A percentile compares a stretch with the other conserved stretches of the same genome.
phyloP scores from a whole-genome alignment of 2,888 invertebrate genomes.

The Dichetophora obliterata region DNA sequence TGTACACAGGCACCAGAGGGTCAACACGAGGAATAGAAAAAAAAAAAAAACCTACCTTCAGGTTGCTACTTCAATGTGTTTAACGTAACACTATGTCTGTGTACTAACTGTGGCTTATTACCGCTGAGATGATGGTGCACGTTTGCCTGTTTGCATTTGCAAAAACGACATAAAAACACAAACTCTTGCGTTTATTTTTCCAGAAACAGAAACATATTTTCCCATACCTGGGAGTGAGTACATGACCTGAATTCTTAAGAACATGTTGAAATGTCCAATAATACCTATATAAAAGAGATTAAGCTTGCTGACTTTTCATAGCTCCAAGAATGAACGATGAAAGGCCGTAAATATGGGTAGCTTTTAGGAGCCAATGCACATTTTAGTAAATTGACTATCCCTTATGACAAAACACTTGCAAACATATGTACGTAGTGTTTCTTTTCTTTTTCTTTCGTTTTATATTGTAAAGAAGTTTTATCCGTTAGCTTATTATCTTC shows the following conservation, averaged over 20 bases:
- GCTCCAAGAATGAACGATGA: too few species aligned
- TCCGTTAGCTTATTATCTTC: too few species aligned
- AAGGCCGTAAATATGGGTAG: too few species aligned
- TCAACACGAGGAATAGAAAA: slow-evolving; percentile 11
- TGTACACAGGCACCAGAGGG: not conserved
- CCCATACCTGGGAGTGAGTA: slow-evolving; percentile 23
- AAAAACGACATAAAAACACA: not conserved
- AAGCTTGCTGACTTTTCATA: too few species aligned
- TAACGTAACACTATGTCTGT: not conserved
- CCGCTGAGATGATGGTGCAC: not conserved
- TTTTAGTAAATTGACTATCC: too few species aligned
- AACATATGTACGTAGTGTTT: too few species aligned
- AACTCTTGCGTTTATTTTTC: not conserved
- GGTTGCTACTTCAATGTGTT: slow-evolving; percentile 1
- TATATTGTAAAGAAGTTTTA: too few species aligned
- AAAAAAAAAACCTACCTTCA: not conserved
- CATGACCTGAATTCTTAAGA: slow-evolving; percentile 36
- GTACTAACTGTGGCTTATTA: not conserved
- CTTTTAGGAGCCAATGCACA: too few species aligned
- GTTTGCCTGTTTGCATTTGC: not conserved
- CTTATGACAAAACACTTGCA: too few species aligned
- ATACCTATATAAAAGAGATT: too few species aligned
- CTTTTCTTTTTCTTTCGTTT: too few species aligned
- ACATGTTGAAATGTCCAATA: not conserved
- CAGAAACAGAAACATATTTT: not conserved